Evolutionary conservation across 2,888 invertebrate genomes (phyloP), one percentile per base, ranked within the genome.

Genomic region (Seira ritae): DNA sequence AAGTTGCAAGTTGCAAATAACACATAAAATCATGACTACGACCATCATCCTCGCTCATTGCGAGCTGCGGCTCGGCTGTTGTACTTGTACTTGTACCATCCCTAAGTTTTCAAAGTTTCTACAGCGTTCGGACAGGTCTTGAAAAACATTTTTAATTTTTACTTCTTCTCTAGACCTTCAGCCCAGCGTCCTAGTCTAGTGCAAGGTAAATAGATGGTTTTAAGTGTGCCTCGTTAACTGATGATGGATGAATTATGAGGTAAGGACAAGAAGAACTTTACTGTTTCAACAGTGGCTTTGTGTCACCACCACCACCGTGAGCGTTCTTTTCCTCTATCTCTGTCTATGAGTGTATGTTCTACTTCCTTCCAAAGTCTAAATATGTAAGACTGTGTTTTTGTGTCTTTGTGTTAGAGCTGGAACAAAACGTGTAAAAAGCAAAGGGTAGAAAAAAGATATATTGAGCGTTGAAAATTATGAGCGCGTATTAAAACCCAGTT

Each of bases 161-260:
- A 42, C 12, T 42, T 42, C 42, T 42, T 42, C 6, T 42, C 12
- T 42, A 12, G 6, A 42, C 6, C 42, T 42, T 42, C 12, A 8
- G 6, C 42, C 42, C 42, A 6, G 6, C 42, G 42, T 42, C n/a
- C n/a, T n/a, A n/a, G n/a, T n/a, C n/a, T n/a, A n/a, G n/a, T 42
- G 42, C 20, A 66, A 62, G 65, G 69, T n/a, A n/a, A n/a, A n/a
- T n/a, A n/a, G n/a, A n/a, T n/a, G 24, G 62, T 50, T 75, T 75
- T 50, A n/a, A 68, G 72, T 67, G 72, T 79, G n/a, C n/a, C n/a
- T 79, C 60, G 76, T 82, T 82, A 82, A 82, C 77, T 77, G 77
- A 78, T 84, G 84, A 84, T 84, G 84, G 84, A 84, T 84, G 84
- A 84, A 79, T 84, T 84, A 84, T 84, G 78, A 78, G 74, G 66